Percentiles rank a stretch among this genome's conserved stretches.
Evolutionary conservation across 2,113 vertebrate genomes (phyloP).

Genomic region (Fregata magnificens): DNA sequence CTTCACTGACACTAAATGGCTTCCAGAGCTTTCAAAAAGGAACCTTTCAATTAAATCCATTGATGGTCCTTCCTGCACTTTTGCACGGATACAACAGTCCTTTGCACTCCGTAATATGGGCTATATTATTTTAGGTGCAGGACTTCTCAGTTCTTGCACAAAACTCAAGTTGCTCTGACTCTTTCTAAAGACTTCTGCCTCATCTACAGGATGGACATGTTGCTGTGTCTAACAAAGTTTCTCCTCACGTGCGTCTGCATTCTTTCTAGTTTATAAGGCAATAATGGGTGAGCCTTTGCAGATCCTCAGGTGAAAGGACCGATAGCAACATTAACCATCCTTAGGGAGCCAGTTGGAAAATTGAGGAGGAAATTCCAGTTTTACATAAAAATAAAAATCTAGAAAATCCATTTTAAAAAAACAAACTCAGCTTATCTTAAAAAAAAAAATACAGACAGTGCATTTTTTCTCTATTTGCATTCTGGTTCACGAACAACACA

Average conservation of each 20-base stretch:
- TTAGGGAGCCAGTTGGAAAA: neutral
- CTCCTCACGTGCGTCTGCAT: neutral
- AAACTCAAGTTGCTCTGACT: neutral
- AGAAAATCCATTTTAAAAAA: neutral
- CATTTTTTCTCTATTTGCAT: neutral
- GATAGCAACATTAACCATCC: neutral
- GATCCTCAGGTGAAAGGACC: neutral
- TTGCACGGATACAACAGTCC: rapidly evolving
- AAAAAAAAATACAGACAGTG: neutral
- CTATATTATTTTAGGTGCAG: neutral
- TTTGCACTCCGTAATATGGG: neutral
- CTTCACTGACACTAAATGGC: neutral
- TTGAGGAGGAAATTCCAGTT: neutral
- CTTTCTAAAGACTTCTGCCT: neutral
- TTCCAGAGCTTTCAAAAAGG: neutral
- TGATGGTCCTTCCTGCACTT: neutral
- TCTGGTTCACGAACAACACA: neutral
- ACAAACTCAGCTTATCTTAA: neutral
- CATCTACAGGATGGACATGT: neutral
- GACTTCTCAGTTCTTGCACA: neutral
- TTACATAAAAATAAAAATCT: neutral
- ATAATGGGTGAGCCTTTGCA: neutral
- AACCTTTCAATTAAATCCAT: neutral
- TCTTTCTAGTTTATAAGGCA: neutral
- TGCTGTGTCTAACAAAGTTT: neutral